Conservation (phyloP, 2,888 invertebrate species). For the Eristalinus sepulchralis region DNA sequence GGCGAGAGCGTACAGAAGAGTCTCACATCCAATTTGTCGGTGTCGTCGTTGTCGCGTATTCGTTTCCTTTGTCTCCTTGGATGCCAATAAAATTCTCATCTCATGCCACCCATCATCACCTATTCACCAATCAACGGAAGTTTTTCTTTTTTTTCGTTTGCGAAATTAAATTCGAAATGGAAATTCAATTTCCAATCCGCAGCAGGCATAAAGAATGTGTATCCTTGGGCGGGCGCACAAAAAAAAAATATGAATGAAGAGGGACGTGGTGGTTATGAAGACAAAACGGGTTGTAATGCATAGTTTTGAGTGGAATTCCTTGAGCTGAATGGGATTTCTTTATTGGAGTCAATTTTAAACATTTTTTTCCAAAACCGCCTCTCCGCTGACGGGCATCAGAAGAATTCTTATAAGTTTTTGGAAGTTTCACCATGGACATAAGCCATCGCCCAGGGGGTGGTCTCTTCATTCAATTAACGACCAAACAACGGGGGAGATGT, state of each 20-base stretch:
- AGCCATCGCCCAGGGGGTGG: background rate
- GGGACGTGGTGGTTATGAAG: conserved; percentile 48
- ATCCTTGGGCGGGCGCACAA: conserved; percentile 19
- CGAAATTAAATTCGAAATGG: conserved; percentile 53
- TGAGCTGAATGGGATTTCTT: conserved; percentile 6
- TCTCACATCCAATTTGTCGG: conserved; percentile 61
- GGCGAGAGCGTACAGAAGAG: conserved; percentile 18
- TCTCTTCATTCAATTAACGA: conserved; percentile 37
- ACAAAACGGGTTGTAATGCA: conserved; percentile 5
- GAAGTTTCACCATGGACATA: too few species aligned
- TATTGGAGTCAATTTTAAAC: conserved; percentile 43
- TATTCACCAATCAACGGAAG: conserved; percentile 50
- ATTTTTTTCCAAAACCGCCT: background rate
- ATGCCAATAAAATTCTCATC: conserved; percentile 63
- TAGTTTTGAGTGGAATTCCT: background rate
- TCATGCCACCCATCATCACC: conserved; percentile 17
- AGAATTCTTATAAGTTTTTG: too few species aligned
- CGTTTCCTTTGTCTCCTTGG: conserved; percentile 54
- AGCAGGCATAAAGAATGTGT: conserved; percentile 53
- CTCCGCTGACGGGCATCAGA: too few species aligned
- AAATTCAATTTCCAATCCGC: conserved; percentile 59
- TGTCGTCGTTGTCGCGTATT: conserved; percentile 3
- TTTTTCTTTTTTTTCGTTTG: conserved; percentile 5
- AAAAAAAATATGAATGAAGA: background rate
- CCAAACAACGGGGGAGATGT: background rate